A percentile compares a stretch with the other conserved stretches of the same genome.
These are phyloP conservation scores for Cephalotes varians DNA, from an alignment of 2,888 invertebrate genomes.

Conservation along the genomic window DNA sequence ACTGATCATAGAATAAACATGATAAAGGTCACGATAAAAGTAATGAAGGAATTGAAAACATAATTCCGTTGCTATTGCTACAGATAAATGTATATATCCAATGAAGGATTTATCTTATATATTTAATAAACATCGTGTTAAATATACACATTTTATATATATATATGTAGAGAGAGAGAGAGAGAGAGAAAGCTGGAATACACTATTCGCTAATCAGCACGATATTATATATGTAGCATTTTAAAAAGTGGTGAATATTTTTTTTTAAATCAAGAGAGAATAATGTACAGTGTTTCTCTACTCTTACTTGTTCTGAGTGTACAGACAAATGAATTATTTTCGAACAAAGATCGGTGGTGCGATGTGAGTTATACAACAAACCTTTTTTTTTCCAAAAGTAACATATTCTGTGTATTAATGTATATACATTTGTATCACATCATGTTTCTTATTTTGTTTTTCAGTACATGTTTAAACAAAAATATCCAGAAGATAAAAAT, in stretches of 20 bases:
- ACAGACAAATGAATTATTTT: neutral
- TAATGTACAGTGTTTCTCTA: slow-evolving; percentile 14
- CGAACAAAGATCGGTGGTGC: neutral
- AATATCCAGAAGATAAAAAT: neutral
- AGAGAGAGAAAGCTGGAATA: neutral
- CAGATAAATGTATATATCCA: neutral
- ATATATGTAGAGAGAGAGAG: too few relatives aligned
- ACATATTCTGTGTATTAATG: neutral
- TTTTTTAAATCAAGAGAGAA: neutral
- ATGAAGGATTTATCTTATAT: neutral
- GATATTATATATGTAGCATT: neutral
- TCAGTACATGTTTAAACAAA: neutral
- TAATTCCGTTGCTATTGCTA: neutral
- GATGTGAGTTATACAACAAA: neutral
- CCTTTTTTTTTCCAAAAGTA: neutral
- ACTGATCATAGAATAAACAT: neutral
- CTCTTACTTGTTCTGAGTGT: neutral
- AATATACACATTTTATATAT: neutral
- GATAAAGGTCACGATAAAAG: slow-evolving; percentile 33
- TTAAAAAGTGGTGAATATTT: slow-evolving; percentile 14
- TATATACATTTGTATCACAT: too few relatives aligned
- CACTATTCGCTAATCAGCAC: neutral
- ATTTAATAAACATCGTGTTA: neutral
- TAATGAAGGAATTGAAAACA: neutral
- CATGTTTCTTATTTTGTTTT: neutral